Evolutionary conservation across 2,888 invertebrate species (phyloP).

Genomic region (Herminia tarsipennalis): DNA sequence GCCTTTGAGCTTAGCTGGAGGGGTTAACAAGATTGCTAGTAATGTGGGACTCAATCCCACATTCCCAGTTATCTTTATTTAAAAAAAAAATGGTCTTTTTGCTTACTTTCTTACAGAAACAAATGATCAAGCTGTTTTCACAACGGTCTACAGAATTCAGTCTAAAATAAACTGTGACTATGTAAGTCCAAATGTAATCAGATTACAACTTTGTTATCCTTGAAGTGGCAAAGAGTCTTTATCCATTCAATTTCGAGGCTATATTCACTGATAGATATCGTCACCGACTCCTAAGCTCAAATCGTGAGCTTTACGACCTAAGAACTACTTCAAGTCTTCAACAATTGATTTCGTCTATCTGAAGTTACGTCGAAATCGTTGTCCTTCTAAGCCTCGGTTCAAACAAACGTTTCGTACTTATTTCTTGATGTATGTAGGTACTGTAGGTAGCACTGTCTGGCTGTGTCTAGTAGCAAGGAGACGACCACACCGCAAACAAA

Average conservation of each 20-base stretch:
- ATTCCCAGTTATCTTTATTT: too few species aligned
- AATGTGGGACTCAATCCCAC: too few species aligned
- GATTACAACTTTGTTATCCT: background rate
- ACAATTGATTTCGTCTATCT: conserved; percentile 4
- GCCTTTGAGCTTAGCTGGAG: too few species aligned
- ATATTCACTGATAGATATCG: background rate
- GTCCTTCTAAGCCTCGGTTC: conserved; percentile 1
- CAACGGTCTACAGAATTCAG: too few species aligned
- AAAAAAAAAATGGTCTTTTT: too few species aligned
- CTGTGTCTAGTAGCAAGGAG: conserved; percentile 6
- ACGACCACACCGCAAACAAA: conserved; percentile 25
- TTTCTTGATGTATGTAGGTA: background rate
- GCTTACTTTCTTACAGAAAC: too few species aligned
- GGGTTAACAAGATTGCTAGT: too few species aligned
- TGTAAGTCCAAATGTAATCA: background rate
- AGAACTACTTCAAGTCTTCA: background rate
- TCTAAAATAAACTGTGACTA: too few species aligned
- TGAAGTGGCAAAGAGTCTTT: background rate
- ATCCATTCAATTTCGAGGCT: background rate
- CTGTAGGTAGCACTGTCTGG: conserved; percentile 8
- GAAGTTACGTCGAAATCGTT: background rate
- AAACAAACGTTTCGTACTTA: conserved; percentile 1
- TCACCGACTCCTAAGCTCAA: background rate
- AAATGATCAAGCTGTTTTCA: too few species aligned
- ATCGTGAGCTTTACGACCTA: background rate